Conservation (phyloP, 1,140 invertebrate species). For the fruit fly (Drosophila melanogaster) region Release_6_plus_ISO1_MT NC_004354.4:13215501-13216000, state of each 20-base stretch:
- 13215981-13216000: conserved; percentile 91
- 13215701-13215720: conserved; percentile 90
- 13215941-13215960: conserved; percentile 90
- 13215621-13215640: conserved; percentile 73
- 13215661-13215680: conserved; percentile 89
- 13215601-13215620: conserved; percentile 84
- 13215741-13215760: conserved; percentile 91
- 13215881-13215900: background rate
- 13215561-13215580: conserved; percentile 53
- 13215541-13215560: conserved; percentile 24
- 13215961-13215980: conserved; percentile 90
- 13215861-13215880: conserved; percentile 86
- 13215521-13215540: conserved; percentile 16
- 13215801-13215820: conserved; percentile 90
- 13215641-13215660: conserved; percentile 84
- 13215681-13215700: conserved; percentile 93
- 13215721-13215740: conserved; percentile 96
- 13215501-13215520: conserved; percentile 9
- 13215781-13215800: conserved; percentile 92
- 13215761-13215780: conserved; percentile 91
- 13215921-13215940: conserved; percentile 87
- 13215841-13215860: conserved; percentile 92
- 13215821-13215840: conserved; percentile 89
- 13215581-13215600: conserved; percentile 80
- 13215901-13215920: conserved; percentile 85